Percentiles rank a stretch among this genome's conserved stretches.
phyloP scores from a whole-genome alignment of 2,888 invertebrate species.

The Drosophila subsilvestris region DNA sequence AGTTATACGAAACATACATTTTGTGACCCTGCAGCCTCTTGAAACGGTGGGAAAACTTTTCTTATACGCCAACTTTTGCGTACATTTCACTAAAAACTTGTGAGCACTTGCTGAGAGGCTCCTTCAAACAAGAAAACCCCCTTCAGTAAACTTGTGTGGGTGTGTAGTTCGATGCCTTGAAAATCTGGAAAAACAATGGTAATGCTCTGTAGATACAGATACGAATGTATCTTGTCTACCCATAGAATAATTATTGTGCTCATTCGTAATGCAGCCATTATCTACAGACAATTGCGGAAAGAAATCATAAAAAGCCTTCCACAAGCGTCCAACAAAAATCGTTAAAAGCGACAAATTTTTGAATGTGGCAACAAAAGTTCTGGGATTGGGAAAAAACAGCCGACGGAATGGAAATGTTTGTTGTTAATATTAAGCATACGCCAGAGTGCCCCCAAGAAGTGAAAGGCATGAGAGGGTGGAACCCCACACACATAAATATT shows the following conservation, averaged over 20 bases:
- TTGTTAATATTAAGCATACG: conserved; percentile 22
- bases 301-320: conserved; percentile 25
- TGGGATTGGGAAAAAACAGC: not conserved
- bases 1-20: not conserved
- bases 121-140: not conserved
- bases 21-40: too few relatives aligned
- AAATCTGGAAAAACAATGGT: conserved; percentile 19
- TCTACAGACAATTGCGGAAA: conserved; percentile 44
- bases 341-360: conserved; percentile 14
- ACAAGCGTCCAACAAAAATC: conserved; percentile 25
- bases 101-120: not conserved
- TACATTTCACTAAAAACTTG: not conserved
- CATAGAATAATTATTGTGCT: not conserved
- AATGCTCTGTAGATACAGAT: not conserved
- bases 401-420: conserved; percentile 17
- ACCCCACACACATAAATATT: conserved; percentile 1
- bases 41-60: not conserved
- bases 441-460: conserved; percentile 11
- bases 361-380: not conserved
- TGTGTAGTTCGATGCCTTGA: not conserved
- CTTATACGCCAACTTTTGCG: not conserved
- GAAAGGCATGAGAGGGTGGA: not conserved
- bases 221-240: not conserved
- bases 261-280: conserved; percentile 44
- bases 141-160: not conserved